These are phyloP conservation scores for Malacoraja senta DNA, from an alignment of 2,797 vertebrate genomes.

Conservation along the genomic window DNA sequence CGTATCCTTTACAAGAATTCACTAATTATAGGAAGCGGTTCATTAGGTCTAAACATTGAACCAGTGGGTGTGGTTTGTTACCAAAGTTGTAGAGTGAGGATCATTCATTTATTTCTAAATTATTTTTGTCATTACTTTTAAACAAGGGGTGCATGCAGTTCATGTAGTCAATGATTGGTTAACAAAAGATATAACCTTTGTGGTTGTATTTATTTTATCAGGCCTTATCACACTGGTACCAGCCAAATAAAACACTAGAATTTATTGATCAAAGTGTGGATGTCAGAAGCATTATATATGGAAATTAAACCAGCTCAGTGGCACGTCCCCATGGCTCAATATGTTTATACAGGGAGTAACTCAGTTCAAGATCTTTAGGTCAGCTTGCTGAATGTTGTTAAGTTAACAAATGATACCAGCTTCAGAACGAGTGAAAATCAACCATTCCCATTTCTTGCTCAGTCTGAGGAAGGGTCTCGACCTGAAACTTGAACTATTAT, in stretches of 20 bases:
- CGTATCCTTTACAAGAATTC: neutral
- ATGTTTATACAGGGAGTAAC: neutral
- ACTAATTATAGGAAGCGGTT: constrained; percentile 32
- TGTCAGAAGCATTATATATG: neutral
- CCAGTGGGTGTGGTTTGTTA: neutral
- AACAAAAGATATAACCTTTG: neutral
- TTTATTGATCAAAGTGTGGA: neutral
- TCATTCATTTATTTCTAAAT: neutral
- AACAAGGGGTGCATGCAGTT: neutral
- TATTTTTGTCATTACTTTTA: neutral
- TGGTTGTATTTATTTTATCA: neutral
- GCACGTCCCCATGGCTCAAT: neutral
- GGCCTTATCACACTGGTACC: neutral
- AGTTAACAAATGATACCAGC: neutral
- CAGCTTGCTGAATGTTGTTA: neutral
- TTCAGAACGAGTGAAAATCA: neutral
- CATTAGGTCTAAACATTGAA: neutral
- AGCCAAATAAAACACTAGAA: neutral
- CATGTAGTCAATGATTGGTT: neutral
- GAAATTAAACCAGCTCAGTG: neutral
- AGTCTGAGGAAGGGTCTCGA: too few relatives aligned
- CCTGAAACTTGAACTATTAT: too few relatives aligned
- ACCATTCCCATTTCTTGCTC: neutral
- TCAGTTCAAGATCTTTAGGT: neutral
- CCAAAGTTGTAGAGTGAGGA: neutral